Conservation (phyloP, 2,113 vertebrate species). For the Calypte anna region DNA sequence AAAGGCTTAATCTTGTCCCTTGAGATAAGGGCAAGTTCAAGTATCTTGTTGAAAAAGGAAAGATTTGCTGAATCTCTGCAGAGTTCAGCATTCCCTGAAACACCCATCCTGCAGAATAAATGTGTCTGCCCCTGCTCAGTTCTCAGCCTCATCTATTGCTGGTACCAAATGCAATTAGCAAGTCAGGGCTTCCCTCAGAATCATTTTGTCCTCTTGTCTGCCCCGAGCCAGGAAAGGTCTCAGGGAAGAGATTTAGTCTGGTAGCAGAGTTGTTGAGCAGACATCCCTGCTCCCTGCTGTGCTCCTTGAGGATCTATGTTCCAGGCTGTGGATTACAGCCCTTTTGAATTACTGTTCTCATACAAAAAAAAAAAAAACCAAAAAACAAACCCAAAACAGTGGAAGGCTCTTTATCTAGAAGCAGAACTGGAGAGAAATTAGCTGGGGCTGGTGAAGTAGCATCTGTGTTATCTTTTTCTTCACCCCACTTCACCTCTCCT, state of each 20-base stretch:
- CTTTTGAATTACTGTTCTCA: not conserved
- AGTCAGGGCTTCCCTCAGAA: not conserved
- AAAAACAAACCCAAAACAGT: too few species aligned
- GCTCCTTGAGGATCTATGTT: not conserved
- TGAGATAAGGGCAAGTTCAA: not conserved
- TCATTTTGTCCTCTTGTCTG: not conserved
- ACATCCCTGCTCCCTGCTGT: not conserved
- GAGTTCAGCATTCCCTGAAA: not conserved
- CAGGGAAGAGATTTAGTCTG: not conserved
- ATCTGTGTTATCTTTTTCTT: constrained; percentile 1
- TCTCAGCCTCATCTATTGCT: not conserved
- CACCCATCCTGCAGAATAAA: not conserved
- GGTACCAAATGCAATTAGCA: not conserved
- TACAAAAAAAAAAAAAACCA: not conserved
- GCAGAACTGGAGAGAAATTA: constrained; percentile 32
- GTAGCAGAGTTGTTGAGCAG: not conserved
- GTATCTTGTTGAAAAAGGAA: not conserved
- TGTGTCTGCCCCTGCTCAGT: not conserved
- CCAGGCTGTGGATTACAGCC: not conserved
- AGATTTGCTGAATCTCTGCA: not conserved
- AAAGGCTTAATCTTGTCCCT: not conserved
- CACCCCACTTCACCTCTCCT: not conserved
- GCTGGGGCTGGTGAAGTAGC: not conserved
- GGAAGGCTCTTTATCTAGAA: constrained; percentile 4
- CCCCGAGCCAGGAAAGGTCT: not conserved